A percentile compares a stretch with the other conserved stretches of the same genome.
Evolutionary conservation across 2,113 vertebrate genomes (phyloP).

Genomic region (Cephalopterus ornatus): DNA sequence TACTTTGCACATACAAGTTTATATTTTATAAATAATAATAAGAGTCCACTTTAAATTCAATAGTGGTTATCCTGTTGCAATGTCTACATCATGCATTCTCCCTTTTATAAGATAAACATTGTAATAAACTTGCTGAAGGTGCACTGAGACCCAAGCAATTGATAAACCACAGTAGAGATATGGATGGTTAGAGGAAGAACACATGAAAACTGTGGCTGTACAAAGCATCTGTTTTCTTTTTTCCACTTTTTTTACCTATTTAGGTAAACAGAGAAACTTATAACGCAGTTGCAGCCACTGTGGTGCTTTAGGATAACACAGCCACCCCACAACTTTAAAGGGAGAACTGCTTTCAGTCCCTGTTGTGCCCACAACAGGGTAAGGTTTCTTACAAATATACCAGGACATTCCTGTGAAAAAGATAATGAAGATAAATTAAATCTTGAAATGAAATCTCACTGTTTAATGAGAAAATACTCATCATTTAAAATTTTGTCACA

Average conservation of each 20-base stretch:
- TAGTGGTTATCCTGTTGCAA: background rate
- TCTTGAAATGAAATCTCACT: background rate
- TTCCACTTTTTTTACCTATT: accelerated
- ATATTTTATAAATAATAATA: background rate
- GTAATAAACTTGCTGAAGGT: background rate
- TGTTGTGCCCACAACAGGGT: background rate
- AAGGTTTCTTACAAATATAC: background rate
- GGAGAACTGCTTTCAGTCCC: background rate
- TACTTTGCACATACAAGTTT: background rate
- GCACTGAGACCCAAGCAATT: no score
- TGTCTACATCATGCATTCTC: background rate
- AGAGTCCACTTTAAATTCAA: background rate
- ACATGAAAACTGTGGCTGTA: background rate
- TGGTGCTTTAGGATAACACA: background rate
- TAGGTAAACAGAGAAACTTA: background rate
- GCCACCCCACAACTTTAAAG: background rate
- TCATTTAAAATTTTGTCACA: background rate
- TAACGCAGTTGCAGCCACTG: background rate
- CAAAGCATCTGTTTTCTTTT: background rate
- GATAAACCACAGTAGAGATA: background rate
- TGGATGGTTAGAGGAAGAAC: background rate
- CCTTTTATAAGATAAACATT: background rate
- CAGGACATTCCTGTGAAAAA: background rate
- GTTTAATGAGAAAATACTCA: background rate
- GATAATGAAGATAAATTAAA: background rate